A percentile compares a stretch with the other conserved stretches of the same genome.
Conservation (phyloP, 2,797 vertebrate species). For the Rhinophrynus dorsalis region DNA sequence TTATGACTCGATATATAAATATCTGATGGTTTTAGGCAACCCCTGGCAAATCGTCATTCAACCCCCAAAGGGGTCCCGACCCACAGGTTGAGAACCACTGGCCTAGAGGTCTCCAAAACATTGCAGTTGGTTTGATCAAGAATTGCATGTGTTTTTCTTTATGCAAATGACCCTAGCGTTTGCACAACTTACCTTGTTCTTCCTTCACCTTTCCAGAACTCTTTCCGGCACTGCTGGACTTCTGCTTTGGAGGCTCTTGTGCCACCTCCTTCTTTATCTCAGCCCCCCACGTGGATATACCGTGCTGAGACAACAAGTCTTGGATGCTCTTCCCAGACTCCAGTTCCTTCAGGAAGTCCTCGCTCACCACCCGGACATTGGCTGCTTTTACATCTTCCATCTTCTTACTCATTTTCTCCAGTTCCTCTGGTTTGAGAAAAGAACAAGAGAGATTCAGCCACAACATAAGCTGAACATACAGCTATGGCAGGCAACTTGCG, state of each 20-base stretch:
- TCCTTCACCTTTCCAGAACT: slow-evolving; percentile 82
- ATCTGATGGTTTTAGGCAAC: no score
- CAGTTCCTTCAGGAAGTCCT: slow-evolving; percentile 86
- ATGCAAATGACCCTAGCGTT: no score
- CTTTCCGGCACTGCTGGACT: slow-evolving; percentile 74
- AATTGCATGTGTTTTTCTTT: no score
- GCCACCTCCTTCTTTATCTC: slow-evolving; percentile 82
- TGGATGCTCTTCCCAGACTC: slow-evolving; percentile 80
- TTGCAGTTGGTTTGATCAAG: no score
- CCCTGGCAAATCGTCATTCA: no score
- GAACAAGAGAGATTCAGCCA: no score
- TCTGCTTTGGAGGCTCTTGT: slow-evolving; percentile 60
- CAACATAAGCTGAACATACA: no score
- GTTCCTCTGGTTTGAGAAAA: slow-evolving; percentile 79
- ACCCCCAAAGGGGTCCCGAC: no score
- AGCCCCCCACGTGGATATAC: slow-evolving; percentile 88
- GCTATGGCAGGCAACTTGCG: no score
- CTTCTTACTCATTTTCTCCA: slow-evolving; percentile 96
- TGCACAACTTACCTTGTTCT: slow-evolving; percentile 80
- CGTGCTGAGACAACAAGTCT: slow-evolving; percentile 82
- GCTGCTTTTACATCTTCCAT: slow-evolving; percentile 92
- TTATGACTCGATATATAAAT: no score
- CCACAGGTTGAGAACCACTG: no score
- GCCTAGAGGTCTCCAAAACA: no score
- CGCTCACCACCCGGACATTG: slow-evolving; percentile 84